phyloP scores from a whole-genome alignment of 2,113 vertebrate genomes.

The Struthio camelus region DNA sequence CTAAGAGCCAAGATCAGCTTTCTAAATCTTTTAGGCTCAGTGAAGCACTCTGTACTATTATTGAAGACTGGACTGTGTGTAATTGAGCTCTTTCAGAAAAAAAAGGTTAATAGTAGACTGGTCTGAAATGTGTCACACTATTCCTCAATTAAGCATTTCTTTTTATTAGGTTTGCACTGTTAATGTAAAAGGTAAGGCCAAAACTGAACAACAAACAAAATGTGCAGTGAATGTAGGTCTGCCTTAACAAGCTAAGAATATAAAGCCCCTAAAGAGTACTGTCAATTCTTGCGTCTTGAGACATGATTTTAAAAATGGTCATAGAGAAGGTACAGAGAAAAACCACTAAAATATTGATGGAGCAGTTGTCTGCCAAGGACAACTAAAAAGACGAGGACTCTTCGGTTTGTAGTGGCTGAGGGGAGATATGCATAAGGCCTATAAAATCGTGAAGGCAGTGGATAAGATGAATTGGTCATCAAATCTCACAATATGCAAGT shows the following conservation, averaged over 20 bases:
- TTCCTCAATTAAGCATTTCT: not conserved
- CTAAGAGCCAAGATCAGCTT: slow-evolving; percentile 9
- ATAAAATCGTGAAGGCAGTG: not conserved
- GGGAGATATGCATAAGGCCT: not conserved
- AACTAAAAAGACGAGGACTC: not conserved
- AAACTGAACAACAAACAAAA: not conserved
- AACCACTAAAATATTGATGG: not conserved
- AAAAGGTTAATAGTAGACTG: not conserved
- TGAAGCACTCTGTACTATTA: not conserved
- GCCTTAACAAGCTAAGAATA: not conserved
- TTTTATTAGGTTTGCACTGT: not conserved
- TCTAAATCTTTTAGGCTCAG: not conserved
- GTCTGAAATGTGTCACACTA: not conserved
- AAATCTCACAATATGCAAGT: not conserved
- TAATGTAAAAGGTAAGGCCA: not conserved
- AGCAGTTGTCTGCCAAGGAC: not conserved
- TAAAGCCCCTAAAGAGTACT: not conserved
- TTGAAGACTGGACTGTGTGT: not conserved
- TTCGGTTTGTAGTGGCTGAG: not conserved
- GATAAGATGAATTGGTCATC: not conserved
- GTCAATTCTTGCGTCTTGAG: not conserved
- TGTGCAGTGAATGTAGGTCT: not conserved
- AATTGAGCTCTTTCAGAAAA: slow-evolving; percentile 1
- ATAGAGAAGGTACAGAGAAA: not conserved
- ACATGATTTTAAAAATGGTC: not conserved